Evolutionary conservation across 2,797 vertebrate genomes (phyloP).

Genomic region (Cephalopachus bancanus): DNA sequence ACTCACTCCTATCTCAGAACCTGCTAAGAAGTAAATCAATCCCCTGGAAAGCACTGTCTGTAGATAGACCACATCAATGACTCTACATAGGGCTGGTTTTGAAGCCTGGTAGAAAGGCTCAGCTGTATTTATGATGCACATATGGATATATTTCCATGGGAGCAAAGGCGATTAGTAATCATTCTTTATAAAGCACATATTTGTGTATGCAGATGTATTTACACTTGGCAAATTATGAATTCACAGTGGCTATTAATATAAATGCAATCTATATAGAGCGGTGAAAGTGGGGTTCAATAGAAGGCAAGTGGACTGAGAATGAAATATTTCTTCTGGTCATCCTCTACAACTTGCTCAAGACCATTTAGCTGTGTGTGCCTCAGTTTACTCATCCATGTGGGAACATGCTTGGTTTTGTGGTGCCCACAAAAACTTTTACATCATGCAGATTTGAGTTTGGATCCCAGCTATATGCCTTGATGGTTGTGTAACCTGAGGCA

Average conservation of each 20-base stretch:
- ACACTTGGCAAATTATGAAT: constrained; percentile 5
- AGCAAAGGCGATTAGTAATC: constrained; percentile 15
- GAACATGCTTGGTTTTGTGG: neutral
- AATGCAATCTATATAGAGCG: neutral
- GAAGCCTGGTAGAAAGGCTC: constrained; percentile 39
- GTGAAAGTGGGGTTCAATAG: neutral
- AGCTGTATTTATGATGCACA: neutral
- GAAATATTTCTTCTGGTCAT: neutral
- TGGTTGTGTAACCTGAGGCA: neutral
- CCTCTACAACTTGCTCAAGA: neutral
- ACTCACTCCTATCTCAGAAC: neutral
- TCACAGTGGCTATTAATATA: neutral
- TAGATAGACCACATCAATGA: neutral
- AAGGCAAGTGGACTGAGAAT: neutral
- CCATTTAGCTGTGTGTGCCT: neutral
- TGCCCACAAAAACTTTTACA: neutral
- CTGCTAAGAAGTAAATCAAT: neutral
- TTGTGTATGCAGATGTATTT: neutral
- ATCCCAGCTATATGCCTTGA: neutral
- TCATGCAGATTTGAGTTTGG: neutral
- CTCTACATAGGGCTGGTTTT: neutral
- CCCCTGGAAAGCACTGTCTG: neutral
- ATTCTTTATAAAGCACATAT: constrained; percentile 43
- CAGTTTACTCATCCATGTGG: neutral
- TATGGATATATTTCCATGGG: constrained; percentile 8